Evolutionary conservation across 2,113 vertebrate genomes (phyloP), one percentile per base, ranked within the genome.

Genomic region (Dicrurus megarhynchus): DNA sequence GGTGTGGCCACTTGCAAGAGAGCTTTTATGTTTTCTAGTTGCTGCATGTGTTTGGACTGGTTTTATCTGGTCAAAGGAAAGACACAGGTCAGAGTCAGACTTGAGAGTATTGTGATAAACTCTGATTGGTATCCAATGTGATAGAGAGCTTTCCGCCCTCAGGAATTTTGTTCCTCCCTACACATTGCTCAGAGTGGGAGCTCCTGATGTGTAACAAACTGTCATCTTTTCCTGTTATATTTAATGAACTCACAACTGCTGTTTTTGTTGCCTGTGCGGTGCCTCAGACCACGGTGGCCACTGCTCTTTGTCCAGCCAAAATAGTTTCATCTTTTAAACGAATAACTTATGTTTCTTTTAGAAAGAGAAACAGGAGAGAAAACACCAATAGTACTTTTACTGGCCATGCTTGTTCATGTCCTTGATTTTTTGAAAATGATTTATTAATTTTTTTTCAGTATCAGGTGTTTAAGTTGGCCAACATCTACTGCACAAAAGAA

Each of bases 21-120:
- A 53, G 10, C 2, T 80, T 87, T 69, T 63, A 23, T 63, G 16
- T 33, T 78, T 94, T 89, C 30, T 44, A 35, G 33, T 55, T 0
- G 0, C 42, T 81, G 39, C 16, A 17, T 33, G n/a, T 42, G 26
- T 70, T 75, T 84, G 27, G 4, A 3, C 35, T 57, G 18, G 13
- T 67, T 87, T 81, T 89, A 21, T 46, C 39, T 57, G 13, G 17
- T 24, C 41, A 60, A 69, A 39, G 9, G 37, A 60, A 49, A 60
- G 33, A 50, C 35, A 22, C 28, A 59, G 6, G 21, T 84, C 4
- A 5, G 63, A 65, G n/a, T 46, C n/a, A 70, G 41, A 35, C 13
- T 80, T 0, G 0, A 64, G 28, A 91, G 42, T 60, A 37, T 57
- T 0, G 3, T 21, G n/a, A 91, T 35, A 46, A 57, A 71, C 21